phyloP scores from a whole-genome alignment of 1,140 invertebrate genomes.

The Reticulitermes speratus region DNA sequence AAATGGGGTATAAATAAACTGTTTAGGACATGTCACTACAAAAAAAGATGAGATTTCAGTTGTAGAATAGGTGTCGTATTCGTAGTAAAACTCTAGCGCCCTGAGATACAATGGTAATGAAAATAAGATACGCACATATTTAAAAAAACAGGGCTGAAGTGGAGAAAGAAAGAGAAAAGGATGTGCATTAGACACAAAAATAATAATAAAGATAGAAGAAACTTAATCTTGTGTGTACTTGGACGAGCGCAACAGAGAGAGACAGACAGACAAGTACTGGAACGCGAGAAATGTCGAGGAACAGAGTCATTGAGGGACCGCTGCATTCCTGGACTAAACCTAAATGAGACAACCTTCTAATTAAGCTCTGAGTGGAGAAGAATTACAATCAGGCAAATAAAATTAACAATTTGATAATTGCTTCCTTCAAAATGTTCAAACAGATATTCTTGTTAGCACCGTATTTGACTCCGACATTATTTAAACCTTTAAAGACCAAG shows the following conservation, averaged over 20 bases:
- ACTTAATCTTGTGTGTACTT: background rate
- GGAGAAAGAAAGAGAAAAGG: background rate
- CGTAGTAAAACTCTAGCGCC: background rate
- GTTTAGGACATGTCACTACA: background rate
- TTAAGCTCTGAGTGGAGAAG: background rate
- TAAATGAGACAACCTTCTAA: conserved; percentile 2
- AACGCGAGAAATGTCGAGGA: background rate
- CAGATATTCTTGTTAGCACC: background rate
- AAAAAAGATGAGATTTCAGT: background rate
- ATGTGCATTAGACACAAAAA: conserved; percentile 7
- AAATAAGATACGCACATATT: background rate
- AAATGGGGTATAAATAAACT: background rate
- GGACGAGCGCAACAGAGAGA: too few species aligned
- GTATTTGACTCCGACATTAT: background rate
- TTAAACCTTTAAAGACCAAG: too few species aligned
- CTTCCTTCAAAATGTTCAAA: background rate
- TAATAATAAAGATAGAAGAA: conserved; percentile 5
- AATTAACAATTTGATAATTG: background rate
- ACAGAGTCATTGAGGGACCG: background rate
- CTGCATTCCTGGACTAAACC: background rate
- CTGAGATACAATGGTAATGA: background rate
- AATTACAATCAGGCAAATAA: background rate
- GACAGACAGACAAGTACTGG: background rate
- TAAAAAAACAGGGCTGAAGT: background rate
- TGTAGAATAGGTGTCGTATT: background rate